Conservation (phyloP, 1,140 invertebrate genomes). For the Pectinophora gossypiella region DNA sequence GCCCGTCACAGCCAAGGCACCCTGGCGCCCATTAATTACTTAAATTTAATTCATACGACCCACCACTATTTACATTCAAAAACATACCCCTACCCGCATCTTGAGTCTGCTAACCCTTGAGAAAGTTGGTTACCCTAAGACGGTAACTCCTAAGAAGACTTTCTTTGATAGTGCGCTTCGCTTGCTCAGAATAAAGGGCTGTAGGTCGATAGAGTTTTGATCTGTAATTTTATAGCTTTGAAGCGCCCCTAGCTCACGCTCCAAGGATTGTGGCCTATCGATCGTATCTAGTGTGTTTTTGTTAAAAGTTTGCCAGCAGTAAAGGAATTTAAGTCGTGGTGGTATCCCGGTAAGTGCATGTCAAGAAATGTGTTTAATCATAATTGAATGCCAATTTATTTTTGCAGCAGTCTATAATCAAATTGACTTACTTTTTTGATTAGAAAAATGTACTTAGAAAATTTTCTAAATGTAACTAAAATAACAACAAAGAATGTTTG, state of each 20-base stretch:
- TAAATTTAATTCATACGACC: constrained; percentile 73
- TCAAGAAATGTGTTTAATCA: no score
- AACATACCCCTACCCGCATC: constrained; percentile 61
- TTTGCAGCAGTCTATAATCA: no score
- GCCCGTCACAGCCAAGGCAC: constrained; percentile 1
- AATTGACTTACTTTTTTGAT: no score
- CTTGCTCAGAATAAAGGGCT: constrained; percentile 65
- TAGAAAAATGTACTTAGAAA: no score
- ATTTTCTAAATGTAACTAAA: no score
- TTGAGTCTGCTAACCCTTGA: constrained; percentile 66
- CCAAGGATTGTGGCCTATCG: constrained; percentile 55
- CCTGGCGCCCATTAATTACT: constrained; percentile 65
- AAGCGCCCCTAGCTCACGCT: constrained; percentile 41
- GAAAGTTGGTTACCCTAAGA: constrained; percentile 69
- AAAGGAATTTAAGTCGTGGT: no score
- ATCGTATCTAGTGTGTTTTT: constrained; percentile 42
- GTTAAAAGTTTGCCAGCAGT: not conserved
- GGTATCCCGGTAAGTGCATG: no score
- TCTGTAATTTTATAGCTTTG: constrained; percentile 74
- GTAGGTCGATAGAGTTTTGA: constrained; percentile 69
- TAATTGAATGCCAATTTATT: no score
- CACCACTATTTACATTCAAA: constrained; percentile 72
- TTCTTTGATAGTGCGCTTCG: constrained; percentile 73
- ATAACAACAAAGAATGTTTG: no score
- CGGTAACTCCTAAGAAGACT: constrained; percentile 68